Base-by-base conservation (phyloP, 2,113 vertebrate species). In the Bos javanicus region DNA sequence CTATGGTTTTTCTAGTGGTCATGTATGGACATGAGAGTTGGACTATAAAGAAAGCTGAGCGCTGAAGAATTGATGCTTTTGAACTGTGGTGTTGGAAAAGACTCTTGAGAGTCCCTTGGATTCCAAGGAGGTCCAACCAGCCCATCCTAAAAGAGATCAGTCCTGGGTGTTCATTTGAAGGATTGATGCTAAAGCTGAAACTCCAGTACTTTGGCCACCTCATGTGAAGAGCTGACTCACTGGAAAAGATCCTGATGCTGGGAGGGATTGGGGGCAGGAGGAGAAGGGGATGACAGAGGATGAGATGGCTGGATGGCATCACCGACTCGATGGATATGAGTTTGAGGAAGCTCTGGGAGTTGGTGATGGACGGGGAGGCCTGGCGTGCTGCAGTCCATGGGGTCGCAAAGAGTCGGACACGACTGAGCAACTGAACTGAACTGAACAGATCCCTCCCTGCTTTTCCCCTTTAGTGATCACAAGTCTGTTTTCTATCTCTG, bases 381-480 rank as follows among this genome's bases (percentile, higher is more conserved):
- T 71, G 17, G 67, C 2, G 0, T 23, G 67, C 67, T 71, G 19
- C 5, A 12, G 9, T 71, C 17, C n/a, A 39, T 71, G 67, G 67
- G n/a, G 67, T 71, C 0, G 0, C 67, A 12, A 23, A 39, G n/a
- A 23, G n/a, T 12, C 2, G 0, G n/a, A 39, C n/a, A 39, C 10
- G 0, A 39, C 67, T 71, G n/a, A 71, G 67, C n/a, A 0, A 71
- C 0, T 21, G 9, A 67, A 67, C 7, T n/a, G 30, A 67, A 21
- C 33, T 67, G 62, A 67, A 21, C 10, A 13, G 5, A 82, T 4
- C 30, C 80, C 50, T 80, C 4, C 39, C 13, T 43, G 23, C 25
- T 30, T 54, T 54, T 54, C 80, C 11, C 80, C 33, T 82, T 54
- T n/a, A 33, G 50, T 54, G 25, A 54, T 23, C 33, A 23, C 30